Evolutionary conservation across 2,888 invertebrate species (phyloP), one percentile per base, ranked within the genome.

Genomic region (Pharmacophagus antenor): DNA sequence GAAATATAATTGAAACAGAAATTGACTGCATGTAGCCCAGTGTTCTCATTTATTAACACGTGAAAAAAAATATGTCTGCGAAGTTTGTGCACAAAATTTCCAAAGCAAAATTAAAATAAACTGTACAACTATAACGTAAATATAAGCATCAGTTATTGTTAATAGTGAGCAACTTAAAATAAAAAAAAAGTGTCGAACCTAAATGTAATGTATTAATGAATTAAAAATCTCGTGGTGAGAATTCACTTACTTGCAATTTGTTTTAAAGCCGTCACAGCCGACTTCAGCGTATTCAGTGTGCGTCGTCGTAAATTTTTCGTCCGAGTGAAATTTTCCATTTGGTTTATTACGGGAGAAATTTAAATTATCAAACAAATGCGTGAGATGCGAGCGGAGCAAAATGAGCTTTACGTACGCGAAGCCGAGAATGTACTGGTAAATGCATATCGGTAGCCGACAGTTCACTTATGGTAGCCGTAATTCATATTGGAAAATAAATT

Each of bases 201-300:
- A 27, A 10, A 3, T 10, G 1, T 31, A 10, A 27, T 10, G 7
- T 27, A 27, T 31, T 15, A 42, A 42, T 42, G 7, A 42, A 42
- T 42, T 42, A 7, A 41, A n/a, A 5, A n/a, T 6, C 5, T 41
- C n/a, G 3, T 8, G 27, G 41, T 41, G 7, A n/a, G 2, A 27
- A 46, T 73, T 64, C 70, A 88, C 89, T 88, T 78, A 89, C 89
- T 87, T 62, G 89, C 82, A 70, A 91, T 85, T 79, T 90, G 90
- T 73, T 80, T 84, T 66, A 89, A 78, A 67, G 88, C 88, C 64
- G 85, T 84, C 72, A 89, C 84, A 62, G 89, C 88, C 18, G 85
- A 84, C 70, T 86, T 88, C 67, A 91, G 74, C 57, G 91, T 91
- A 71, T 84, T 90, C 70, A 88, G 70, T 17, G 88, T 87, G 31